Percentiles rank a stretch among this genome's conserved stretches.
Evolutionary conservation across 2,797 vertebrate species (phyloP).

Genomic region (Chelon labrosus): DNA sequence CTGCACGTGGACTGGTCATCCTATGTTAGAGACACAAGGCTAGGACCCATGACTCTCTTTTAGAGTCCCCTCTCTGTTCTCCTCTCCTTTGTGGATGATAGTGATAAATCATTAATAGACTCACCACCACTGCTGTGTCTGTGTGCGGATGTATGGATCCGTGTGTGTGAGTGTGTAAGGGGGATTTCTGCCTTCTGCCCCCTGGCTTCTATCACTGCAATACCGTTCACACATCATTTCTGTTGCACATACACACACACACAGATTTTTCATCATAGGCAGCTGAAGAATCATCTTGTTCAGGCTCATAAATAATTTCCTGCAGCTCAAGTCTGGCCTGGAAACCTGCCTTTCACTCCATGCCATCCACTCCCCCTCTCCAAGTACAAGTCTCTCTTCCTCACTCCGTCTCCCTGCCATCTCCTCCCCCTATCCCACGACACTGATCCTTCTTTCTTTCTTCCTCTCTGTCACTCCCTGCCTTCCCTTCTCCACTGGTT

Average conservation of each 20-base stretch:
- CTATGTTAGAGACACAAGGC: conserved; percentile 57
- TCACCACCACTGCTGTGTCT: conserved; percentile 45
- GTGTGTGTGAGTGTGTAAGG: conserved; percentile 28
- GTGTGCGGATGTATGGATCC: conserved; percentile 17
- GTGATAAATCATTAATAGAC: conserved; percentile 77
- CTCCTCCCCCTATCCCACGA: conserved; percentile 57
- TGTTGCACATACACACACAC: conserved; percentile 41
- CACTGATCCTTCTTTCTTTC: conserved; percentile 58
- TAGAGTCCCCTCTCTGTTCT: conserved; percentile 65
- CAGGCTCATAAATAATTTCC: conserved; percentile 84
- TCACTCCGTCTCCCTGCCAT: conserved; percentile 62
- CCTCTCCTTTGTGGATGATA: conserved; percentile 71
- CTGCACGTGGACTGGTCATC: conserved; percentile 55
- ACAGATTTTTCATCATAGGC: conserved; percentile 76
- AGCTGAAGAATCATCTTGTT: conserved; percentile 81
- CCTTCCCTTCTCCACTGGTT: conserved; percentile 49
- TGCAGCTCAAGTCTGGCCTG: conserved; percentile 85
- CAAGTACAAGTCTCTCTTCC: conserved; percentile 68
- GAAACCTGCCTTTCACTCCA: conserved; percentile 83
- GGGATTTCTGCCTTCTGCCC: conserved; percentile 72
- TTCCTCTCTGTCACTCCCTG: conserved; percentile 66
- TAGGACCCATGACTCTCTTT: conserved; percentile 62
- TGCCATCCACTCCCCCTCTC: conserved; percentile 72
- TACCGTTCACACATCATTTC: conserved; percentile 69
- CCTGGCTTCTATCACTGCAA: conserved; percentile 74